Evolutionary conservation across 2,888 invertebrate species (phyloP), one percentile per base, ranked within the genome.

Genomic region (Pimpla rufipes): DNA sequence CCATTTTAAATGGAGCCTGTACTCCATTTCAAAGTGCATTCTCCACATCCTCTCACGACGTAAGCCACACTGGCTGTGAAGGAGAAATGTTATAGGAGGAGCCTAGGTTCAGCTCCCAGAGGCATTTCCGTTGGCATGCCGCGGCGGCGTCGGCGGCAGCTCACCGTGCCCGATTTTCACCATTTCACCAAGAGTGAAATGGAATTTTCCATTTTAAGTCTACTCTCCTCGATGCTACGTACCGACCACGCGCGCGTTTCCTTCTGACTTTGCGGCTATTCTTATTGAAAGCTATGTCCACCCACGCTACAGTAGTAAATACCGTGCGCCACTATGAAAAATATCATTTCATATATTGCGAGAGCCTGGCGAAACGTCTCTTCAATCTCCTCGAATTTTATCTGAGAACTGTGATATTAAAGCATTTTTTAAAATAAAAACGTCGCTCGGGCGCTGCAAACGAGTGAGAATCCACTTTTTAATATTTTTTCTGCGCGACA

Each of bases 21-120:
- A 83, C 83, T 83, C 80, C 83, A 83, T 80, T 83, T 83, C 80
- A 80, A 80, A 83, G 83, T 83, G 80, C 83, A 83, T 83, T 83
- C 77, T 78, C 83, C 77, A 80, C 83, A 80, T 80, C 83, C 83
- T 80, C 80, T 83, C 80, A 50, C 77, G 80, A 78, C 83, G 77
- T 77, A 77, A 83, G 83, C 83, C 73, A 80, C 80, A 77, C 77
- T 57, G 83, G 62, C 83, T 62, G 55, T 23, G 40, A 66, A 47
- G 77, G 29, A 70, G 68, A 83, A 80, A 83, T 80, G 74, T 76
- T 77, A 59, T 47, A 77, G 62, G 68, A 75, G 55, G 68, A 68
- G 29, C 68, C 42, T 66, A 40, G 67, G 80, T 77, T 73, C 71
- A 67, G 67, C 40, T 83, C 83, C 80, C 83, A 62, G 77, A 80